Percentiles rank a stretch among this genome's conserved stretches.
phyloP scores from a whole-genome alignment of 1,140 invertebrate species.

The Nephila pilipes region DNA sequence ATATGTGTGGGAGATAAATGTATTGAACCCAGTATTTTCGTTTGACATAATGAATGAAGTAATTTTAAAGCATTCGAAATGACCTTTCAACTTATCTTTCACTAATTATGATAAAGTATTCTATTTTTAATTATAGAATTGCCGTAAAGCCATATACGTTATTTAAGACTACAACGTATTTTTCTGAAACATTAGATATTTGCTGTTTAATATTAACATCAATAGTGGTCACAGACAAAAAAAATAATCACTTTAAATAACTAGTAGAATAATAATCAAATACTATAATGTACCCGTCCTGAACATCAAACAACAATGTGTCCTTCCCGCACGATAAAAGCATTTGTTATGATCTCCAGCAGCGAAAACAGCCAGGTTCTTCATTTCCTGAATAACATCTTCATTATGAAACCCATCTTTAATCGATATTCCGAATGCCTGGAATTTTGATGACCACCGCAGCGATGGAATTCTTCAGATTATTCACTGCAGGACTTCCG shows the following conservation, averaged over 20 bases:
- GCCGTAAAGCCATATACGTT: too few relatives aligned
- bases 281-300: neutral
- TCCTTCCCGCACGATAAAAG: neutral
- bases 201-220: too few relatives aligned
- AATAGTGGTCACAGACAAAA: too few relatives aligned
- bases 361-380: neutral
- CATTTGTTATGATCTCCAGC: neutral
- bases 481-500: neutral
- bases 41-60: too few relatives aligned
- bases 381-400: conserved; percentile 46
- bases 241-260: neutral
- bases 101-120: too few relatives aligned
- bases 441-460: conserved; percentile 48
- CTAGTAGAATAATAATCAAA: neutral
- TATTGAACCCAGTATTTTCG: too few relatives aligned
- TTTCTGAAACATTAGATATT: too few relatives aligned
- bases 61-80: too few relatives aligned
- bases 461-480: neutral
- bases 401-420: conserved; percentile 10
- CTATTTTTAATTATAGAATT: too few relatives aligned
- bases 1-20: too few relatives aligned
- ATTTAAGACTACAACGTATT: too few relatives aligned
- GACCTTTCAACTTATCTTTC: too few relatives aligned
- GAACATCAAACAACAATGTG: neutral
- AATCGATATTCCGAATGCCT: conserved; percentile 45